Evolutionary conservation across 2,113 vertebrate species (phyloP).

Genomic region (Strix uralensis): DNA sequence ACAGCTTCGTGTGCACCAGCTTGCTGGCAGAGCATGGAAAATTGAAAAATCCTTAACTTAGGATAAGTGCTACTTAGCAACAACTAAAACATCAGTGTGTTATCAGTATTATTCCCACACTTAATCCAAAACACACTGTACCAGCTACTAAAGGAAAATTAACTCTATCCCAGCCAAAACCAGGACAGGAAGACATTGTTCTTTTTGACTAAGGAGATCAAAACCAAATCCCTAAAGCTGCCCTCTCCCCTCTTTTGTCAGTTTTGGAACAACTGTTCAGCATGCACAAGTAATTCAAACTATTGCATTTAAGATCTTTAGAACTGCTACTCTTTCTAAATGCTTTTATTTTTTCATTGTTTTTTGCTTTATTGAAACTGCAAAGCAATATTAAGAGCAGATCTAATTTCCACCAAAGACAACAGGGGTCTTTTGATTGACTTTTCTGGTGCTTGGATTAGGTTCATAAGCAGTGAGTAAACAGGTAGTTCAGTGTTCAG

Average conservation of each 20-base stretch:
- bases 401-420: not conserved
- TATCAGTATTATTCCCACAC: no score
- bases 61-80: no score
- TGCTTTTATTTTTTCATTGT: not conserved
- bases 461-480: not conserved
- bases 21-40: no score
- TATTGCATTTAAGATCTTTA: not conserved
- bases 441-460: not conserved
- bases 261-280: not conserved
- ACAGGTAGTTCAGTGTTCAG: not conserved
- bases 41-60: no score
- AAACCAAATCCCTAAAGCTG: not conserved
- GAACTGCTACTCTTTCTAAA: not conserved
- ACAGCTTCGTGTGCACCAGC: no score
- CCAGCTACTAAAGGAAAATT: no score
- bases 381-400: not conserved
- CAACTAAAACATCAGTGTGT: no score
- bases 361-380: not conserved
- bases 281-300: not conserved
- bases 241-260: not conserved
- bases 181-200: not conserved
- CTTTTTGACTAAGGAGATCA: not conserved
- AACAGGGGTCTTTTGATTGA: not conserved
- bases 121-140: no score
- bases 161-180: no score